phyloP scores from a whole-genome alignment of 2,797 vertebrate species.

The Pyrocephalus nanus region DNA sequence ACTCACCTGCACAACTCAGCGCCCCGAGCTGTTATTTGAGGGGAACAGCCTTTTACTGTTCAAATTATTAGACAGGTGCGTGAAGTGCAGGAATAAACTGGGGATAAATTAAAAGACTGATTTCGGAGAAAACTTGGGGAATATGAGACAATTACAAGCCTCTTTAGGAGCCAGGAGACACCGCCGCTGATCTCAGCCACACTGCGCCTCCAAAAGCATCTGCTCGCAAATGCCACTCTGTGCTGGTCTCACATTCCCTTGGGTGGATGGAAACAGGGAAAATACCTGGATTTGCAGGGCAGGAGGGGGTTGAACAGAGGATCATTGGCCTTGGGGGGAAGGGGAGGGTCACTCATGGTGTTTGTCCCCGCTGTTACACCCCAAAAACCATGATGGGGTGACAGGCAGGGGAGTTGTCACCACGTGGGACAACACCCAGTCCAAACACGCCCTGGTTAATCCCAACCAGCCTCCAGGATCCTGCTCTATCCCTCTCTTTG shows the following conservation, averaged over 20 bases:
- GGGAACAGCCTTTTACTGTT: background rate
- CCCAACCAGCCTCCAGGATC: background rate
- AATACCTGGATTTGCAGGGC: background rate
- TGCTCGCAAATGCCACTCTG: background rate
- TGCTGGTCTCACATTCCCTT: background rate
- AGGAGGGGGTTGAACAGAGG: background rate
- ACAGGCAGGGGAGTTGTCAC: no score
- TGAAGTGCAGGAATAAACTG: background rate
- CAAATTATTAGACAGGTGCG: background rate
- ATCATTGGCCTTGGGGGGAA: fast-evolving
- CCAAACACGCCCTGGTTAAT: background rate
- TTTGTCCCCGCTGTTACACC: background rate
- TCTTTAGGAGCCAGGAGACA: background rate
- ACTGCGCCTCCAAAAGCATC: background rate
- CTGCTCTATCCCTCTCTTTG: background rate
- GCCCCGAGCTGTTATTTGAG: background rate
- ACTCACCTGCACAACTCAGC: background rate
- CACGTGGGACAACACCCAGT: background rate
- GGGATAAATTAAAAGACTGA: background rate
- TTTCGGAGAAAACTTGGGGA: background rate
- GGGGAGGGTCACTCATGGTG: background rate
- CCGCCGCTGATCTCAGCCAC: background rate
- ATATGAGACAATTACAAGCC: background rate
- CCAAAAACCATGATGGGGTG: fast-evolving
- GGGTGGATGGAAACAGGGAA: fast-evolving